These are phyloP conservation scores for Rhizomys pruinosus DNA, from an alignment of 2,113 vertebrate genomes.

Conservation along the genomic window DNA sequence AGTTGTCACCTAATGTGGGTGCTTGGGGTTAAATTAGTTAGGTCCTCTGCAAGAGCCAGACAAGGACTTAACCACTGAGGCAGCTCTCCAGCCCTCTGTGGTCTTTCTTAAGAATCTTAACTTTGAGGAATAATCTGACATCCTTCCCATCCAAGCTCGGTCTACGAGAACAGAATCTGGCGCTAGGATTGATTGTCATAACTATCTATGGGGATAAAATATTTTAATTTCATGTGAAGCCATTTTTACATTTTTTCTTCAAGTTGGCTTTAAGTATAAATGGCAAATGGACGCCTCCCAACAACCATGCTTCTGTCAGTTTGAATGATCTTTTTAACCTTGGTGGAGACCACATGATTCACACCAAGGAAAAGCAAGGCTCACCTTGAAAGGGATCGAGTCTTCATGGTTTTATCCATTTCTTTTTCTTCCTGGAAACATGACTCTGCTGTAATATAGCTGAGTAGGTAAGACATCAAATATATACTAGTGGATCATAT, in stretches of 20 bases:
- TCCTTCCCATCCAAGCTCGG: conserved; percentile 36
- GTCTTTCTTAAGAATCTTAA: conserved; percentile 45
- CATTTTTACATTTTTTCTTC: conserved; percentile 18
- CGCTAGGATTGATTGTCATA: conserved; percentile 58
- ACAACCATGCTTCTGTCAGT: not conserved
- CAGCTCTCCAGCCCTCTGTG: no score
- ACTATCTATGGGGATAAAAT: conserved; percentile 62
- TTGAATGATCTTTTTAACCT: conserved; percentile 55
- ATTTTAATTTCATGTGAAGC: conserved; percentile 71
- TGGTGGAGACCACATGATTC: conserved; percentile 41
- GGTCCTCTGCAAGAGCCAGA: no score
- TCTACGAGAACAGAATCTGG: conserved; percentile 69
- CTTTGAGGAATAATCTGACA: conserved; percentile 31
- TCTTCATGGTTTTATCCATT: conserved; percentile 42
- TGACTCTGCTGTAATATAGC: not conserved
- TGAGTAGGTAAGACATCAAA: conserved; percentile 6
- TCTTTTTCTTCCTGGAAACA: conserved; percentile 36
- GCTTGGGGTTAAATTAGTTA: no score
- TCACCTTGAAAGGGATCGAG: conserved; percentile 44
- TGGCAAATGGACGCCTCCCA: conserved; percentile 23
- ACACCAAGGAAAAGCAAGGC: conserved; percentile 43
- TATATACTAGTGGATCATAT: not conserved
- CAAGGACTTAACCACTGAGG: no score
- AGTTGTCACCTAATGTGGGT: no score
- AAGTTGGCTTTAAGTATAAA: conserved; percentile 62